Percentiles rank a stretch among this genome's conserved stretches.
These are phyloP conservation scores for Nesometra sesokonis DNA, from an alignment of 35 echinoderm and acorn worm species.

Conservation along the genomic window DNA sequence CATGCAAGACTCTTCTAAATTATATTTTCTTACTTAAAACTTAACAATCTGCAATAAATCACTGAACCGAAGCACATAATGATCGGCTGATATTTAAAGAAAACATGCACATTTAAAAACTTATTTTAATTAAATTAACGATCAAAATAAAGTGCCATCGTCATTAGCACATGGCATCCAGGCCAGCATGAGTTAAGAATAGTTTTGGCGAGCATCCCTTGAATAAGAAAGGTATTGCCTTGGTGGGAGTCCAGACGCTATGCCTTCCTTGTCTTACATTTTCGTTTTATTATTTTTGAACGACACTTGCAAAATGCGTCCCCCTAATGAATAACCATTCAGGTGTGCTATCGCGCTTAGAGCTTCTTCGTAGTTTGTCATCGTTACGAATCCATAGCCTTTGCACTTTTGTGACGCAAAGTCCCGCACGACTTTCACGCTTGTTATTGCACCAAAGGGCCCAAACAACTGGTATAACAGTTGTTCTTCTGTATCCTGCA, in stretches of 20 bases:
- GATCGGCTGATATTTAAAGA: background rate
- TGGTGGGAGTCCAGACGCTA: background rate
- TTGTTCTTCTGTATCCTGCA: conserved; percentile 76
- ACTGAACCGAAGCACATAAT: too few relatives aligned
- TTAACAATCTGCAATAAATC: background rate
- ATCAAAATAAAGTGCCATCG: background rate
- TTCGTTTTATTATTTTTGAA: conserved; percentile 89
- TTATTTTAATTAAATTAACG: background rate
- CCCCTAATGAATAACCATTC: conserved; percentile 82
- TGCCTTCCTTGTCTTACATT: background rate
- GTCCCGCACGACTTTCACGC: conserved; percentile 93
- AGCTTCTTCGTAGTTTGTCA: conserved; percentile 99
- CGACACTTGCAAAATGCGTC: conserved; percentile 85
- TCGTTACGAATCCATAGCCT: conserved; percentile 96
- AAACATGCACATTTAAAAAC: background rate
- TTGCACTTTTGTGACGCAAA: conserved; percentile 85
- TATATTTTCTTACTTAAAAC: background rate
- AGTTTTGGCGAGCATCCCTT: background rate
- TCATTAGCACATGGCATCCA: background rate
- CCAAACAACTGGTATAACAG: conserved; percentile 97
- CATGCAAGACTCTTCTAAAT: background rate
- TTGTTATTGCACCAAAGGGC: conserved; percentile 89
- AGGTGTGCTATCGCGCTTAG: conserved; percentile 66
- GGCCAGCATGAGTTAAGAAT: background rate
- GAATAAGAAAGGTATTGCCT: background rate